Percentiles rank a stretch among this genome's conserved stretches.
Evolutionary conservation across 2,888 invertebrate genomes (phyloP).

Genomic region (Melanophora roralis): DNA sequence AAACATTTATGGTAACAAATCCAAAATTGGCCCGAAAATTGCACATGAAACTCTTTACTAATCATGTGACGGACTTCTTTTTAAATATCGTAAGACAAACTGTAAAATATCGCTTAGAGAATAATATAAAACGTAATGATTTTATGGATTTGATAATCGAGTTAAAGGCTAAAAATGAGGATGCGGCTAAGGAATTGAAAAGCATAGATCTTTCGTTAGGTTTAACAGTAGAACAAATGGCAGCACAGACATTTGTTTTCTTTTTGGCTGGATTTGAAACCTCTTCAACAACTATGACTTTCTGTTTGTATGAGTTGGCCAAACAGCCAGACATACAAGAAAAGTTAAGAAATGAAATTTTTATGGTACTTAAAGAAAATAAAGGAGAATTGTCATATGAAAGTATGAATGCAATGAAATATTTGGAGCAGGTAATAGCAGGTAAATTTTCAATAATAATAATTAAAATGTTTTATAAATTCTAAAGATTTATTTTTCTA

Average conservation of each 20-base stretch:
- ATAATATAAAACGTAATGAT: conserved; percentile 78
- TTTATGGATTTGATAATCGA: conserved; percentile 80
- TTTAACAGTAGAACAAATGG: conserved; percentile 75
- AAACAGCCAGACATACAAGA: conserved; percentile 77
- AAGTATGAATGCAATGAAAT: conserved; percentile 77
- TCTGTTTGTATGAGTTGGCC: conserved; percentile 78
- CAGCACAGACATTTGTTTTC: conserved; percentile 80
- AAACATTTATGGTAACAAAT: conserved; percentile 53
- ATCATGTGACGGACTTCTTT: conserved; percentile 76
- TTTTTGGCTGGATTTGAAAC: conserved; percentile 80
- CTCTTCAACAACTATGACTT: conserved; percentile 78
- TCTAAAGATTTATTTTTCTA: conserved; percentile 21
- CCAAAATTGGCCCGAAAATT: conserved; percentile 60
- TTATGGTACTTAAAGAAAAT: conserved; percentile 69
- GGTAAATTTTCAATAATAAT: conserved; percentile 46
- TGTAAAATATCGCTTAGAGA: conserved; percentile 54
- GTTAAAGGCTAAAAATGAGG: conserved; percentile 74
- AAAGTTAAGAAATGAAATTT: conserved; percentile 76
- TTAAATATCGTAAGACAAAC: conserved; percentile 50
- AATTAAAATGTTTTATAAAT: too few species aligned
- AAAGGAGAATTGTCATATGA: conserved; percentile 77
- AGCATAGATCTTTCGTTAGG: conserved; percentile 65
- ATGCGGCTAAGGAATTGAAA: conserved; percentile 15
- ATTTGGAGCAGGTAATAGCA: conserved; percentile 77
- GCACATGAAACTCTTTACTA: conserved; percentile 51